Evolutionary conservation across 1,140 invertebrate species (phyloP).

Genomic region (Drosophila sp.): DNA sequence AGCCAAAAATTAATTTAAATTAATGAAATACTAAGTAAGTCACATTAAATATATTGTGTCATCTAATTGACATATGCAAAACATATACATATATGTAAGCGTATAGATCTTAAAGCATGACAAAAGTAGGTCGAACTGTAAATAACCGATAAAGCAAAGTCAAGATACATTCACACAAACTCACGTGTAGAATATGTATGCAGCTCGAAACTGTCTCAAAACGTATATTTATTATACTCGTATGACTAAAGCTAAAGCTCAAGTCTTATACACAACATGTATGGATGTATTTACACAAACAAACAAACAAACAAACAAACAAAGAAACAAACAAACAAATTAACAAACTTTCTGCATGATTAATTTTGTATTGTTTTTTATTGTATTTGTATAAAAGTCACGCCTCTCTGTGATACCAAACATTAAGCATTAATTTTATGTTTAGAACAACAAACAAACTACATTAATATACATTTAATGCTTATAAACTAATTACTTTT

Average conservation of each 20-base stretch:
- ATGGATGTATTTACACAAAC: conserved; percentile 66
- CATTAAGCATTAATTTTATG: conserved; percentile 84
- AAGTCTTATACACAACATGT: conserved; percentile 55
- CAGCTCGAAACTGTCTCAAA: conserved; percentile 49
- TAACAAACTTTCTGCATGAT: conserved; percentile 71
- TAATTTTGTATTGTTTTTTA: conserved; percentile 64
- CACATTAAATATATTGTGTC: conserved; percentile 43
- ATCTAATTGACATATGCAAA: conserved; percentile 46
- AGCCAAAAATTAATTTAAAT: conserved; percentile 74
- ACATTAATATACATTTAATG: conserved; percentile 60
- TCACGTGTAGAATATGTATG: background rate
- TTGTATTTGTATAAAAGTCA: conserved; percentile 81
- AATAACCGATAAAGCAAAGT: conserved; percentile 41
- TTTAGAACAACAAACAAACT: conserved; percentile 73
- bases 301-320: conserved; percentile 15
- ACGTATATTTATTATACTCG: conserved; percentile 55
- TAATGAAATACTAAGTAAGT: conserved; percentile 1
- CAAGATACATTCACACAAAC: background rate
- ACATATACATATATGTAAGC: conserved; percentile 16
- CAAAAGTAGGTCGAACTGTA: conserved; percentile 34
- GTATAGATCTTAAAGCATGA: conserved; percentile 21
- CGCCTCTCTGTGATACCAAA: conserved; percentile 85
- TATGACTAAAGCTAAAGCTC: conserved; percentile 49
- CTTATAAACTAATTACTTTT: conserved; percentile 34
- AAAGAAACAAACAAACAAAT: conserved; percentile 18